Percentiles rank a stretch among this genome's conserved stretches.
phyloP scores from a whole-genome alignment of 2,888 invertebrate species.

The Folsomia candida region DNA sequence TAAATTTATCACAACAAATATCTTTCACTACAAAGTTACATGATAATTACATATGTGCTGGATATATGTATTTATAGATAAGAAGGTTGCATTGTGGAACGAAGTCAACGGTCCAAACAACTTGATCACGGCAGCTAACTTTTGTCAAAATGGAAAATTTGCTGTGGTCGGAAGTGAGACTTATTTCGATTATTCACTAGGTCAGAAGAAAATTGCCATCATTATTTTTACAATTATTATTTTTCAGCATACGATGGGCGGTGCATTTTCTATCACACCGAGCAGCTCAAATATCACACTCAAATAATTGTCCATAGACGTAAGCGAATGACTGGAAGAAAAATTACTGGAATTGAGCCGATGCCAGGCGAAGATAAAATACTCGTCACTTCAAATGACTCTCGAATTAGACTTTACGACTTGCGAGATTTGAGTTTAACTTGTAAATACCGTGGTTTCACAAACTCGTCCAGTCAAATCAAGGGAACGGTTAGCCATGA shows the following conservation, averaged over 20 bases:
- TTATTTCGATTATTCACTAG: too few species aligned
- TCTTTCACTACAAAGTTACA: too few species aligned
- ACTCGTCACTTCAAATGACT: constrained; percentile 95
- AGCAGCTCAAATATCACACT: constrained; percentile 96
- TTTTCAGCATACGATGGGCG: constrained; percentile 98
- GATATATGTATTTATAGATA: too few species aligned
- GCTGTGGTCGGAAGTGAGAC: constrained; percentile 28
- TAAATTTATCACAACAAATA: too few species aligned
- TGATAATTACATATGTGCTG: too few species aligned
- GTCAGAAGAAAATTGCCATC: too few species aligned
- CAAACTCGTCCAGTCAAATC: constrained; percentile 94
- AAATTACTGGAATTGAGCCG: constrained; percentile 96
- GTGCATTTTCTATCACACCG: constrained; percentile 96
- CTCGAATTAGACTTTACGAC: constrained; percentile 92
- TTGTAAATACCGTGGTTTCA: constrained; percentile 91
- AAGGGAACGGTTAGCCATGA: constrained; percentile 87
- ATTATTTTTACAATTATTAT: too few species aligned
- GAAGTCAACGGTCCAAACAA: constrained; percentile 93
- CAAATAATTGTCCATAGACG: constrained; percentile 94
- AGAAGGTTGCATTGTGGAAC: constrained; percentile 97
- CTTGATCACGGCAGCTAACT: constrained; percentile 93
- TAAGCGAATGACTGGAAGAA: constrained; percentile 88
- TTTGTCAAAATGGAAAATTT: constrained; percentile 62
- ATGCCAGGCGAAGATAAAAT: constrained; percentile 90
- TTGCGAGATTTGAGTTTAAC: constrained; percentile 88